A percentile compares a stretch with the other conserved stretches of the same genome.
These are phyloP conservation scores for Chascanopsetta lugubris DNA, from an alignment of 2,113 vertebrate genomes.

Conservation along the genomic window DNA sequence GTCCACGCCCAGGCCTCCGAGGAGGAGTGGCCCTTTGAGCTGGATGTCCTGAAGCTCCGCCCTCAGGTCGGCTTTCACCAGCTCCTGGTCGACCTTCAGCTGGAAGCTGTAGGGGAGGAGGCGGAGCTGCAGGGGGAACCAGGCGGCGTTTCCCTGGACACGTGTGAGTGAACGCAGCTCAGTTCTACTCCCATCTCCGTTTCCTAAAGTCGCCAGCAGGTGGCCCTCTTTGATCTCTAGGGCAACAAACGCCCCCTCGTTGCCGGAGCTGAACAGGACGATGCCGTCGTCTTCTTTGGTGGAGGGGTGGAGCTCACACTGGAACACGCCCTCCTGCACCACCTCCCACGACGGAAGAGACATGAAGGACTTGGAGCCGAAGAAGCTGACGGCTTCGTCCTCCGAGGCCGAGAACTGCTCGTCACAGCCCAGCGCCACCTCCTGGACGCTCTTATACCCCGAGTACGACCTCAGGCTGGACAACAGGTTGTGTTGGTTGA, in stretches of 20 bases:
- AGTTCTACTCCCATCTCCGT: slow-evolving; percentile 64
- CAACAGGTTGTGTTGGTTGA: slow-evolving; percentile 85
- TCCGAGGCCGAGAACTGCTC: slow-evolving; percentile 87
- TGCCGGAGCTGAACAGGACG: slow-evolving; percentile 84
- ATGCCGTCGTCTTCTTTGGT: slow-evolving; percentile 76
- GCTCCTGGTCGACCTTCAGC: slow-evolving; percentile 81
- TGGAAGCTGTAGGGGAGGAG: slow-evolving; percentile 78
- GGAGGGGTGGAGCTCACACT: slow-evolving; percentile 81
- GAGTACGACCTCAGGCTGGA: slow-evolving; percentile 82
- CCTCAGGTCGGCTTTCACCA: slow-evolving; percentile 71
- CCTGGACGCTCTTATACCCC: slow-evolving; percentile 83
- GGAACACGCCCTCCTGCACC: slow-evolving; percentile 72
- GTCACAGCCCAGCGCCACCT: slow-evolving; percentile 88
- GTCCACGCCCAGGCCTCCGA: slow-evolving; percentile 83
- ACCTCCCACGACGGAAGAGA: slow-evolving; percentile 82
- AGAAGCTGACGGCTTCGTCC: slow-evolving; percentile 86
- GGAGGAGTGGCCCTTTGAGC: slow-evolving; percentile 80
- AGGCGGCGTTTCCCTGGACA: slow-evolving; percentile 77
- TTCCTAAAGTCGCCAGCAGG: slow-evolving; percentile 79
- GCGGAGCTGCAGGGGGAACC: slow-evolving; percentile 83
- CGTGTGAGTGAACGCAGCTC: slow-evolving; percentile 75
- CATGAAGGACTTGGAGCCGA: slow-evolving; percentile 87
- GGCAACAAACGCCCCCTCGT: slow-evolving; percentile 80
- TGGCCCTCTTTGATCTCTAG: slow-evolving; percentile 84
- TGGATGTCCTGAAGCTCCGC: slow-evolving; percentile 66